Percentiles rank a stretch among this genome's conserved stretches.
These are phyloP conservation scores for Holothuria glaberrima DNA, from an alignment of 35 echinoderm and acorn worm species.

Conservation along the genomic window DNA sequence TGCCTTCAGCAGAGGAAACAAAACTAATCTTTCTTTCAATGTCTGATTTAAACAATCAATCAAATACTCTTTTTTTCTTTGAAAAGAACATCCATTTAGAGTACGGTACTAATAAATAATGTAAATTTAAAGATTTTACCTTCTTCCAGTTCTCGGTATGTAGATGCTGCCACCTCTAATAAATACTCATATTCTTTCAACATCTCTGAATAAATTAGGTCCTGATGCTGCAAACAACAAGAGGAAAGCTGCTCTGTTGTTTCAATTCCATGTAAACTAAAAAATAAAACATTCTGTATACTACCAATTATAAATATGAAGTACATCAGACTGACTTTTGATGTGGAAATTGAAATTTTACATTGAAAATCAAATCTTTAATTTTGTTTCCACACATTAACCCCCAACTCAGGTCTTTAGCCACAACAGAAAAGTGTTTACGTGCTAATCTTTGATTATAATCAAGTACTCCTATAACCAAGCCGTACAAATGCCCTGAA, in stretches of 20 bases:
- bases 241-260: not conserved
- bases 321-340: not conserved
- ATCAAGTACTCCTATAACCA: too few relatives aligned
- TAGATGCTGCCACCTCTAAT: not conserved
- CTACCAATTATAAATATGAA: not conserved
- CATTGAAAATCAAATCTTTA: too few relatives aligned
- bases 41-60: not conserved
- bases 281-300: not conserved
- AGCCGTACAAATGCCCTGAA: too few relatives aligned
- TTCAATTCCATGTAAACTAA: not conserved
- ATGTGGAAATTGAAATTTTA: too few relatives aligned
- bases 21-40: not conserved
- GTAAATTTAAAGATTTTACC: not conserved
- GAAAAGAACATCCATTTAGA: not conserved
- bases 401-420: too few relatives aligned
- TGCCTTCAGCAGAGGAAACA: not conserved
- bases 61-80: not conserved
- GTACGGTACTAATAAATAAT: too few relatives aligned
- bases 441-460: too few relatives aligned
- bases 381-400: too few relatives aligned
- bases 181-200: slow-evolving; percentile 17
- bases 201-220: slow-evolving; percentile 2
- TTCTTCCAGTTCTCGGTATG: not conserved
- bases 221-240: not conserved
- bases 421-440: too few relatives aligned